phyloP scores from a whole-genome alignment of 2,888 invertebrate genomes.

The Melinaea menophilus region DNA sequence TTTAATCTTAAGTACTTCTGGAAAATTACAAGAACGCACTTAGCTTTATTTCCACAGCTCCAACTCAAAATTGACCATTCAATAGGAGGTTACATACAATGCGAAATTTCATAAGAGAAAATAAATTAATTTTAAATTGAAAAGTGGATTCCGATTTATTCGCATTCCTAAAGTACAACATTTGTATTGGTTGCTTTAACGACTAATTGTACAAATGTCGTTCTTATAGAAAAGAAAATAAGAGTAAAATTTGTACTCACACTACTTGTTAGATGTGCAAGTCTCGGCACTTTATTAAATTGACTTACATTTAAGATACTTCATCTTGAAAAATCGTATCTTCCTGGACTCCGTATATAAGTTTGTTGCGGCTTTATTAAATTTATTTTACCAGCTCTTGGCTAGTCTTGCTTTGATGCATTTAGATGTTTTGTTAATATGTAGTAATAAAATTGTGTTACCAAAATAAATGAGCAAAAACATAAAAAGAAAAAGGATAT shows the following conservation, averaged over 20 bases:
- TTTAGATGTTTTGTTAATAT: too few relatives aligned
- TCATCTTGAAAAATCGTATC: not conserved
- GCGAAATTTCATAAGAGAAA: conserved; percentile 13
- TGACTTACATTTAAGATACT: too few relatives aligned
- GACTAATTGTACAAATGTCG: not conserved
- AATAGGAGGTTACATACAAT: conserved; percentile 12
- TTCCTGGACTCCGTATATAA: conserved; percentile 2
- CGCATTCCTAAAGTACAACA: conserved; percentile 16
- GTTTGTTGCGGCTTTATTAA: too few relatives aligned
- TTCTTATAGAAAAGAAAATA: not conserved
- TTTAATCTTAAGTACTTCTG: conserved; percentile 19
- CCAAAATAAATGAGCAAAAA: too few relatives aligned
- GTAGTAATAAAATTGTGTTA: too few relatives aligned
- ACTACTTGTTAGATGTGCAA: too few relatives aligned
- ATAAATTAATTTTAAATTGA: conserved; percentile 25
- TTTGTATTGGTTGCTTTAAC: not conserved
- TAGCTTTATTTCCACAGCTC: conserved; percentile 17
- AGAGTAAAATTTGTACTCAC: too few relatives aligned
- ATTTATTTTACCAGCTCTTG: too few relatives aligned
- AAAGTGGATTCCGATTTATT: conserved; percentile 24
- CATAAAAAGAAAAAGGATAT: too few relatives aligned
- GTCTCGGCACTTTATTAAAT: too few relatives aligned
- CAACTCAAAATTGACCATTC: conserved; percentile 11
- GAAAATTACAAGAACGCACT: conserved; percentile 24
- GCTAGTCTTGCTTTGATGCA: too few relatives aligned